Base-by-base conservation (phyloP, 2,888 invertebrate genomes). In the Microplitis manilae region DNA sequence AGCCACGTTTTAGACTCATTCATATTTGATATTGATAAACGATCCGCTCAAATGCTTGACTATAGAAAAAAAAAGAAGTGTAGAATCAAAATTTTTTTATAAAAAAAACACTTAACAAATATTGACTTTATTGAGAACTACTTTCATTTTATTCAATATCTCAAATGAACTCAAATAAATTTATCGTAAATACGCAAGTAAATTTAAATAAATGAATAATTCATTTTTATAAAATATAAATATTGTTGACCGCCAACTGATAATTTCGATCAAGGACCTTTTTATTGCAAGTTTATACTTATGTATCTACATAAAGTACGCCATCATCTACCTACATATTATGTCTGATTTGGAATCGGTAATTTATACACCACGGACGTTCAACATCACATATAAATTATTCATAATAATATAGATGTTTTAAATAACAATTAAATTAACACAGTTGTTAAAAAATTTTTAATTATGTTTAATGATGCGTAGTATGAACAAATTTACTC, bases 201-300 rank as follows among this genome's bases (percentile, higher is more conserved):
- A 50, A 13, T 50, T 50, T 50, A 7, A 8, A 50, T 50, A 50
- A 50, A 50, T 50, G 50, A 50, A 50, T 50, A 50, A 50, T 50
- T 50, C 50, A 50, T 8, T 13, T 50, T 1, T 50, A 13, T 50
- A 50, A 50, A 50, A 50, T 50, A 50, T 2, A 50, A 50, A 50
- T 50, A 50, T 41, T 9, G 41, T 13, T 50, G 50, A 50, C 50
- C 50, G 50, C 9, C 50, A 50, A 50, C 50, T 50, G 50, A 50
- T 50, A 50, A 50, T 50, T 50, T 50, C 50, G 50, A 50, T 50
- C 50, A 50, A 50, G 50, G 50, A 50, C 50, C 50, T 50, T 50
- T 50, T 50, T 50, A 50, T 50, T 50, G 50, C 50, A 13, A 50
- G 50, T 13, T 50, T 13, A 50, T 50, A 13, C 13, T 30, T 30